phyloP scores from a whole-genome alignment of 2,113 vertebrate species.

The Sinocyclocheilus anophthalmus region DNA sequence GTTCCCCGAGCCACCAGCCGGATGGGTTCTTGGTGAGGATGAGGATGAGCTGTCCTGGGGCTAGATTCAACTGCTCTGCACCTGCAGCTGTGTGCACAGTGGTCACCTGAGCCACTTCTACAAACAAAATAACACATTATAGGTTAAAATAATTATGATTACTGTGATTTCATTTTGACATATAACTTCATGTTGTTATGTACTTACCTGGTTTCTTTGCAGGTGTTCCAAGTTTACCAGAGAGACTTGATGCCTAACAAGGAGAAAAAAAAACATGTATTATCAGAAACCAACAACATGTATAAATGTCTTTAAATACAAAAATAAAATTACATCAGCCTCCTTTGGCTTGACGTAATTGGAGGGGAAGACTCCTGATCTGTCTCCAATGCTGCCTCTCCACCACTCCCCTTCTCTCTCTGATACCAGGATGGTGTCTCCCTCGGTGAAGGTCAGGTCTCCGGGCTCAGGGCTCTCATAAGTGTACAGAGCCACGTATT shows the following conservation, averaged over 20 bases:
- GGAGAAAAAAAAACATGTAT: neutral
- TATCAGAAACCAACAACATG: constrained; percentile 17
- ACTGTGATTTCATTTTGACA: neutral
- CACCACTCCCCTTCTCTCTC: constrained; percentile 96
- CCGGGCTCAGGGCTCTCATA: constrained; percentile 89
- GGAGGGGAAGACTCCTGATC: constrained; percentile 88
- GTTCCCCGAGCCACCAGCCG: constrained; percentile 97
- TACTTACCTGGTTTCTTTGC: constrained; percentile 89
- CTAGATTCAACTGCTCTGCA: constrained; percentile 86
- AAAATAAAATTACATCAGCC: constrained; percentile 78
- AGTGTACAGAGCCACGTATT: constrained; percentile 87
- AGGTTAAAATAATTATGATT: neutral
- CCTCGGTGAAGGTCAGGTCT: constrained; percentile 88
- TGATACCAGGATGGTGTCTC: constrained; percentile 88
- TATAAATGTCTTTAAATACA: neutral
- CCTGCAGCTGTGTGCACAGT: constrained; percentile 81
- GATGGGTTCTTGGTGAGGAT: constrained; percentile 87
- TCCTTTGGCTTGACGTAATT: constrained; percentile 95
- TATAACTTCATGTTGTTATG: neutral
- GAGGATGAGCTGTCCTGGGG: constrained; percentile 88
- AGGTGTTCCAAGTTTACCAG: constrained; percentile 67
- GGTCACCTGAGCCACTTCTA: constrained; percentile 92
- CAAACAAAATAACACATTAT: neutral
- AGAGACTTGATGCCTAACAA: constrained; percentile 76
- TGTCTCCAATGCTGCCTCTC: constrained; percentile 85